Percentiles rank a stretch among this genome's conserved stretches.
Conservation (phyloP, 2,113 vertebrate species). For the Toxotes chatareus region DNA sequence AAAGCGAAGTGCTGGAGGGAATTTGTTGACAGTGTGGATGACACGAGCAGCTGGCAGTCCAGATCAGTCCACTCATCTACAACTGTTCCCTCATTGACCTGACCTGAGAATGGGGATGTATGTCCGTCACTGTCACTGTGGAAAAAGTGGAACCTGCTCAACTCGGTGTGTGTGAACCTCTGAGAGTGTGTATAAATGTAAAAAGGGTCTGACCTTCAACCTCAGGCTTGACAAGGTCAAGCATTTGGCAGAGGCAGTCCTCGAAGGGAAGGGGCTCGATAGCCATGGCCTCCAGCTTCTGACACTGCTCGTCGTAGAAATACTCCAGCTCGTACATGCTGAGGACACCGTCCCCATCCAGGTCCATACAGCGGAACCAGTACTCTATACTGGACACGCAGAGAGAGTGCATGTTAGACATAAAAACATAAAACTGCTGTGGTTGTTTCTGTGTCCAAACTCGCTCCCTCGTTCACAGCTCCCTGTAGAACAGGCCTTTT, state of each 20-base stretch:
- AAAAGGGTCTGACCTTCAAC: slow-evolving; percentile 83
- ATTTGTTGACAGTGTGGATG: slow-evolving; percentile 46
- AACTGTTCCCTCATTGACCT: slow-evolving; percentile 24
- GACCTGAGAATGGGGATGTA: slow-evolving; percentile 3
- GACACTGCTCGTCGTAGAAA: slow-evolving; percentile 97
- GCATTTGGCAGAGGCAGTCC: slow-evolving; percentile 97
- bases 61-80: slow-evolving; percentile 35
- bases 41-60: slow-evolving; percentile 55
- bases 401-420: background rate
- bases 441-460: background rate
- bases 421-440: background rate
- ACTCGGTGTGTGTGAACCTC: background rate
- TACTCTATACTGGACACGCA: slow-evolving; percentile 91
- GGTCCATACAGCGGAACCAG: slow-evolving; percentile 99
- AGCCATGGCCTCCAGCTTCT: slow-evolving; percentile 90
- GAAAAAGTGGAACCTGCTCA: background rate
- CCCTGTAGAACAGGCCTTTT: background rate
- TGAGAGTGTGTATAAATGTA: slow-evolving; percentile 27
- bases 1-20: slow-evolving; percentile 38
- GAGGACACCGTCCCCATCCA: slow-evolving; percentile 93
- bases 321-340: slow-evolving; percentile 96
- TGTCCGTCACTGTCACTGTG: background rate
- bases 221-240: slow-evolving; percentile 93
- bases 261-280: slow-evolving; percentile 95
- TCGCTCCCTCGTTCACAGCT: slow-evolving; percentile 79